Conservation (phyloP, 2,113 vertebrate genomes). For the Perca fluviatilis region DNA sequence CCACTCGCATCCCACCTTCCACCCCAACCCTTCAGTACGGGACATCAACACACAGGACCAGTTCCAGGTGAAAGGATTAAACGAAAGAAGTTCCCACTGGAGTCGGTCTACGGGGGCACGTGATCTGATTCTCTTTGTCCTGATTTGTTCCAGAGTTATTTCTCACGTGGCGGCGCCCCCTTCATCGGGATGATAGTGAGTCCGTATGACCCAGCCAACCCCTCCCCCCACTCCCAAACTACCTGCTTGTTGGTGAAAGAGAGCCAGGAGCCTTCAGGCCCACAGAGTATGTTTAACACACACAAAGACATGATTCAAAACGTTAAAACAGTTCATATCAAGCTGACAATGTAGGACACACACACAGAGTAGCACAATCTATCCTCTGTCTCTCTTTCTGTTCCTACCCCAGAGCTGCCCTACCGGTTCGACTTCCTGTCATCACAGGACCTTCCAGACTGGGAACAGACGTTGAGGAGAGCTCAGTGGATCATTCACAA, state of each 20-base stretch:
- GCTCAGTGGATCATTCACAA: constrained; percentile 95
- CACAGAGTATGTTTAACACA: constrained; percentile 88
- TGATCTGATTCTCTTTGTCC: not conserved
- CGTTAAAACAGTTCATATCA: constrained; percentile 23
- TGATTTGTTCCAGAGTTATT: constrained; percentile 89
- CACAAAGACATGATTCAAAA: not conserved
- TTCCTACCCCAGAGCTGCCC: constrained; percentile 88
- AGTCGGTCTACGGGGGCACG: not conserved
- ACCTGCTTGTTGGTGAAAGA: constrained; percentile 95
- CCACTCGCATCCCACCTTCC: constrained; percentile 97
- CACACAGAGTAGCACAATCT: not conserved
- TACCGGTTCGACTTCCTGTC: constrained; percentile 93
- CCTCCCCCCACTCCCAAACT: constrained; percentile 94
- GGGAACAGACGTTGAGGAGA: constrained; percentile 92
- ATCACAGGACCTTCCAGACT: constrained; percentile 90
- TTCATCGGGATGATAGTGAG: constrained; percentile 99
- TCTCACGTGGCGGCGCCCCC: constrained; percentile 96
- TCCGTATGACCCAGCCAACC: constrained; percentile 94
- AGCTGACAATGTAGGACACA: constrained; percentile 33
- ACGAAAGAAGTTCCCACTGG: not conserved
- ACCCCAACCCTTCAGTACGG: constrained; percentile 94
- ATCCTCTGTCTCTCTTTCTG: constrained; percentile 13
- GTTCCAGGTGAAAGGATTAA: constrained; percentile 89
- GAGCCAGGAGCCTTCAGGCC: constrained; percentile 86
- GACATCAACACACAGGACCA: constrained; percentile 98